Base-by-base conservation (phyloP, 2,113 vertebrate genomes). In the Pelvicachromis taeniatus region DNA sequence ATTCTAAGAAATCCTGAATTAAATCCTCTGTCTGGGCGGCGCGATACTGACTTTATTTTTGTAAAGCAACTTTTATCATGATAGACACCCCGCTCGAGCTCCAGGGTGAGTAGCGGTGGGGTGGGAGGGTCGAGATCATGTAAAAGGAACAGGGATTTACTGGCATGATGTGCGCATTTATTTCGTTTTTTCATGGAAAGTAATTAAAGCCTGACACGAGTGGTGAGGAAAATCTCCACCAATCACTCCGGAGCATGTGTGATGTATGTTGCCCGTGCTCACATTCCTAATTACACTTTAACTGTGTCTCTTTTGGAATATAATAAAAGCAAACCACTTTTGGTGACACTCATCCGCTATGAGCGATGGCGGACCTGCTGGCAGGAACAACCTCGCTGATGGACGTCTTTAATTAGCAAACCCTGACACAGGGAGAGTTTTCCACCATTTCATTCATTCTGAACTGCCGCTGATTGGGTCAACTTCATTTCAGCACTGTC, bases 361-460 rank as follows among this genome's bases (percentile, higher is more conserved):
- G 59, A 19, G 88, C 26, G n/a, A 54, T 77, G 13, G 55, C 58
- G 12, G 65, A 83, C 85, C 50, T 13, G 77, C 88, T 84, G 84
- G 83, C 70, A 89, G 87, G 80, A 83, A 78, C 81, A 82, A 65
- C 89, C 85, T 52, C 89, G 12, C 87, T 92, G 94, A 95, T 88
- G 91, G 94, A 96, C 93, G 77, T 92, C 89, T 94, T 94, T 94
- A 96, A 95, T 96, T 96, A 95, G 89, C 83, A 55, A 89, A 48
- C 89, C 58, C 82, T 81, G 85, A 91, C 92, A 83, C 84, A 33
- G 16, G 48, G 58, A 87, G 88, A 87, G 35, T 17, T 82, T 88
- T 54, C 63, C 14, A 23, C 83, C 68, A 77, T 89, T 92, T 92
- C 90, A 89, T 94, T 92, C 86, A 84, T 84, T 89, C 87, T 91